Conservation (phyloP, 2,888 invertebrate genomes). For the Drepana falcataria region DNA sequence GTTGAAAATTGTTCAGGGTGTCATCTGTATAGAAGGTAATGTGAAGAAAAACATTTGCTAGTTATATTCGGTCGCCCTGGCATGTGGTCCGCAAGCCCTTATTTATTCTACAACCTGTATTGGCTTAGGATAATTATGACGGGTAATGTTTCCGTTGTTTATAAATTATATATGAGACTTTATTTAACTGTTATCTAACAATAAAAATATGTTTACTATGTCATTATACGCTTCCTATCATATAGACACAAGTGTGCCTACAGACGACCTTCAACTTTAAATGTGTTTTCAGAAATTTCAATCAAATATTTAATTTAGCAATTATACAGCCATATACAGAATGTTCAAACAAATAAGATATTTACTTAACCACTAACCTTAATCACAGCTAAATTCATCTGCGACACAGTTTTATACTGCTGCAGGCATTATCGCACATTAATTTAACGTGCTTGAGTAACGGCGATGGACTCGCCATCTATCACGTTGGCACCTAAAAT, state of each 20-base stretch:
- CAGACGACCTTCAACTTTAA: slow-evolving; percentile 1
- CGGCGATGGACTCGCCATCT: too few relatives aligned
- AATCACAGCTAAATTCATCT: too few relatives aligned
- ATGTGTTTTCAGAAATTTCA: slow-evolving; percentile 1
- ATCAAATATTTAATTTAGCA: too few relatives aligned
- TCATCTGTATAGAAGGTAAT: neutral
- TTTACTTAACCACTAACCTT: too few relatives aligned
- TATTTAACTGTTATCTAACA: slow-evolving; percentile 6
- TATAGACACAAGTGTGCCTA: slow-evolving; percentile 10
- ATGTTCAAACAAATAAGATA: too few relatives aligned
- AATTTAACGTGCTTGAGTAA: too few relatives aligned
- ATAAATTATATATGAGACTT: slow-evolving; percentile 6
- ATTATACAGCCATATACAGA: too few relatives aligned
- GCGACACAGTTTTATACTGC: too few relatives aligned
- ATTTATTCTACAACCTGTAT: slow-evolving; percentile 15
- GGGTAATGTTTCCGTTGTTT: slow-evolving; percentile 11
- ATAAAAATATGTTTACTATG: slow-evolving; percentile 1
- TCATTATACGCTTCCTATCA: slow-evolving; percentile 5
- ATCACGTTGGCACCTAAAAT: too few relatives aligned
- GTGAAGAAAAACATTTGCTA: neutral
- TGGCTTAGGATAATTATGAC: slow-evolving; percentile 14
- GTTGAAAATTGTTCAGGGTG: neutral
- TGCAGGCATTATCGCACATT: too few relatives aligned
- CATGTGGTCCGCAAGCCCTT: slow-evolving; percentile 8
- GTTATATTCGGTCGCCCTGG: neutral